Evolutionary conservation across 2,113 vertebrate species (phyloP).

Genomic region (Lophotis ruficrista): DNA sequence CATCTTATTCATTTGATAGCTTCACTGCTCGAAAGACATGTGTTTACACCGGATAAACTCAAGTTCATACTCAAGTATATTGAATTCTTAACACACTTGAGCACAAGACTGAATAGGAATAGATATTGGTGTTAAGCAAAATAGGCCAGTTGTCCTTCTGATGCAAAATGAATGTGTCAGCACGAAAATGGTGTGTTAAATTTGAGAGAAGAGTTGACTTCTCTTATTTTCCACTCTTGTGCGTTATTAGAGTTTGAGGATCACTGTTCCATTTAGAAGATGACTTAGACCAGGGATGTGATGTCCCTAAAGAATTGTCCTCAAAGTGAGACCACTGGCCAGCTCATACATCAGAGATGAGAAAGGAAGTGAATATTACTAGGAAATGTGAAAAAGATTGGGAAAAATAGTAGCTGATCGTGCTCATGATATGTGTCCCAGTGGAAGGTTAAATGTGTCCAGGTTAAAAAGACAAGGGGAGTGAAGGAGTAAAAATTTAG

Average conservation of each 20-base stretch:
- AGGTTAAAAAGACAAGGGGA: background rate
- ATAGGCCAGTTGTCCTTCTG: background rate
- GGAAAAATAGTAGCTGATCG: background rate
- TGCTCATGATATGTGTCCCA: rapidly evolving
- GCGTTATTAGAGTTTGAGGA: background rate
- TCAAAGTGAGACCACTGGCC: background rate
- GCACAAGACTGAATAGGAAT: background rate
- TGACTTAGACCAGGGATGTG: no score
- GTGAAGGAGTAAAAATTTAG: background rate
- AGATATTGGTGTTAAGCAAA: background rate
- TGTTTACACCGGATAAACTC: background rate
- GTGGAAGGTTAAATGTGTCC: background rate
- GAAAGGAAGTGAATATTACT: background rate
- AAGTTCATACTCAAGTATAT: background rate
- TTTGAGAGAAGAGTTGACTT: background rate
- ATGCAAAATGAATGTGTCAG: background rate
- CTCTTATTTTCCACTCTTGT: background rate
- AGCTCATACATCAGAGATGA: background rate
- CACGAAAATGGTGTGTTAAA: background rate
- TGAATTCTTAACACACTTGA: background rate
- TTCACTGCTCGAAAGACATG: background rate
- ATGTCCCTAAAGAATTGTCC: background rate
- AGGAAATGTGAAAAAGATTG: background rate
- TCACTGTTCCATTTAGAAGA: background rate
- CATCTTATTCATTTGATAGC: background rate